These are phyloP conservation scores for Numenius phaeopus DNA, from an alignment of 2,797 vertebrate species.

Conservation along the genomic window DNA sequence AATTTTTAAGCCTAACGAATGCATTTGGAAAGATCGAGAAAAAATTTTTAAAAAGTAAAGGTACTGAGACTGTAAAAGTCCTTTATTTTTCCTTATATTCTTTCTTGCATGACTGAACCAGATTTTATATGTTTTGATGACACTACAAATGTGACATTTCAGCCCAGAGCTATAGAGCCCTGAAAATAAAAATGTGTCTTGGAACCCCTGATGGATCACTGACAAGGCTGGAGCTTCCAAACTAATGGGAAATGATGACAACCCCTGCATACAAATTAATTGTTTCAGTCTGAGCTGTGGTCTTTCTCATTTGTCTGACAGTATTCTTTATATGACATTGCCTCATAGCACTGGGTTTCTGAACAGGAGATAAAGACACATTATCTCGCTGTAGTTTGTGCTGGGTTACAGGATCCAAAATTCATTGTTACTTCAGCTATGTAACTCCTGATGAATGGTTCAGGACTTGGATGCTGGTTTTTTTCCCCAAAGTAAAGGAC, in stretches of 20 bases:
- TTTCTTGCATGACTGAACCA: not conserved
- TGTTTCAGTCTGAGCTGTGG: not conserved
- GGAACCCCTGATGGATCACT: slow-evolving; percentile 12
- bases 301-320: not conserved
- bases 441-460: not conserved
- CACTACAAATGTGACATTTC: slow-evolving; percentile 31
- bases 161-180: slow-evolving; percentile 9
- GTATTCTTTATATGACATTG: not conserved
- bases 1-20: not conserved
- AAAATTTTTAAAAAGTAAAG: not conserved
- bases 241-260: not conserved
- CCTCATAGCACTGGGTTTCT: not conserved
- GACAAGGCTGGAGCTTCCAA: slow-evolving; percentile 6
- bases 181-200: slow-evolving; percentile 4
- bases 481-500: not conserved
- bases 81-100: not conserved
- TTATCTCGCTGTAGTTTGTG: not conserved
- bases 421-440: fast-evolving
- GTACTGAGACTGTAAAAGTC: not conserved
- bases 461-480: not conserved
- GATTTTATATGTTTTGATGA: slow-evolving; percentile 12
- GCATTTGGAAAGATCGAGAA: not conserved
- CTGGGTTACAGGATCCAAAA: not conserved
- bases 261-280: not conserved
- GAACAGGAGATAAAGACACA: not conserved